phyloP scores from a whole-genome alignment of 2,797 vertebrate genomes.

The Gastrophryne carolinensis region DNA sequence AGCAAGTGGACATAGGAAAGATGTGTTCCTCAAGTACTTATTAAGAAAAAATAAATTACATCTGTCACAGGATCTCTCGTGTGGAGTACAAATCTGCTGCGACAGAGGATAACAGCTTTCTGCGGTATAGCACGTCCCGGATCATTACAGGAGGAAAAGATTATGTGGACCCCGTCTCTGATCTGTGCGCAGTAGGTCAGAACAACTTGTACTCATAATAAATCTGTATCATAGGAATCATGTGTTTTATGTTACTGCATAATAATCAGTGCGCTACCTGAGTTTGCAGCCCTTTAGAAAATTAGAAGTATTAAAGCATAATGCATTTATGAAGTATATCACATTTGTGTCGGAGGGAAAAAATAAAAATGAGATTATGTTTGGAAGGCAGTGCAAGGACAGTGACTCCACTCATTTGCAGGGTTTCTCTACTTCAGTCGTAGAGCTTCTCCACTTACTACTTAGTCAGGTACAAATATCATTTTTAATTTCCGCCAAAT shows the following conservation, averaged over 20 bases:
- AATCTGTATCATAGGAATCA: conserved; percentile 12
- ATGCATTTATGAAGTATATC: background rate
- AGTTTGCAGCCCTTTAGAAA: background rate
- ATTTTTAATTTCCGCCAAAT: too few relatives aligned
- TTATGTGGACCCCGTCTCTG: conserved; percentile 33
- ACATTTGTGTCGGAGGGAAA: background rate
- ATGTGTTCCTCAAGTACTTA: conserved; percentile 45
- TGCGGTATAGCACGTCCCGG: conserved; percentile 33
- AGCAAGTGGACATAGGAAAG: conserved; percentile 47
- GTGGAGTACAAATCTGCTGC: conserved; percentile 31
- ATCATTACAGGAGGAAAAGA: conserved; percentile 47
- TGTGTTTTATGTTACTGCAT: conserved; percentile 3
- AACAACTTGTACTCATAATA: conserved; percentile 27
- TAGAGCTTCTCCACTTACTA: too few relatives aligned
- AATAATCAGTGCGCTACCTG: background rate
- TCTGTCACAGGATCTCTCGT: conserved; percentile 48
- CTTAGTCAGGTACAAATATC: too few relatives aligned
- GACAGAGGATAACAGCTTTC: conserved; percentile 51
- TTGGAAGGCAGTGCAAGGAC: too few relatives aligned
- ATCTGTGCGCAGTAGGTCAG: conserved; percentile 14
- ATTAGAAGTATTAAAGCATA: too few relatives aligned
- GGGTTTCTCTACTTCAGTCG: too few relatives aligned
- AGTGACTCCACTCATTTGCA: too few relatives aligned
- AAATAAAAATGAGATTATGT: background rate
- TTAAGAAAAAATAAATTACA: conserved; percentile 53